A percentile compares a stretch with the other conserved stretches of the same genome.
phyloP scores from a whole-genome alignment of 2,797 vertebrate species.

The Pseudochirops corinnae region DNA sequence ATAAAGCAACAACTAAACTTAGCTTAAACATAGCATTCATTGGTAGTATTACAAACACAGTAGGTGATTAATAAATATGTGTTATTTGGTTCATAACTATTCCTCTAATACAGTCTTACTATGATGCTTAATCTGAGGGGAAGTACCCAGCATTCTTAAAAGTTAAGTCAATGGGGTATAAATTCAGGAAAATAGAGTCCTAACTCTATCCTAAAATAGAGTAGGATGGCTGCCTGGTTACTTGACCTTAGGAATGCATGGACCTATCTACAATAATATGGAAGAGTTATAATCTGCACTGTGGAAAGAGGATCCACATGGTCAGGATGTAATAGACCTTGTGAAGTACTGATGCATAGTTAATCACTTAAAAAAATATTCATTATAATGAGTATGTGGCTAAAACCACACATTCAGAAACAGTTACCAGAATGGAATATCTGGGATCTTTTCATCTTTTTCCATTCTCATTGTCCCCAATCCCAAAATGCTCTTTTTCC shows the following conservation, averaged over 20 bases:
- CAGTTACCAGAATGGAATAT: not conserved
- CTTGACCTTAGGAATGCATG: not conserved
- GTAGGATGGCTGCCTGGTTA: not conserved
- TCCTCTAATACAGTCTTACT: not conserved
- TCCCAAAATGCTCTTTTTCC: not conserved
- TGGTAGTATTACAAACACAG: not conserved
- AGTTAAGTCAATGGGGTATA: not conserved
- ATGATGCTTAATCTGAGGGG: not conserved
- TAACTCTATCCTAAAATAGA: not conserved
- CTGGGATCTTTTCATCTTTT: not conserved
- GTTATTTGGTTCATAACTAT: not conserved
- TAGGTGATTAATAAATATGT: slow-evolving; percentile 27
- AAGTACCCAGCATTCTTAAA: not conserved
- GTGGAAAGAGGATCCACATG: not conserved
- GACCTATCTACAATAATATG: not conserved
- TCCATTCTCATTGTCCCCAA: rapidly evolving
- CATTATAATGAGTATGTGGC: not conserved
- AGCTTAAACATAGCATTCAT: not conserved
- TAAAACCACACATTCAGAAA: not conserved
- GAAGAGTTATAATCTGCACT: not conserved
- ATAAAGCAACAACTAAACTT: not conserved
- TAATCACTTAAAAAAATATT: not conserved
- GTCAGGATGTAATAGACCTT: not conserved
- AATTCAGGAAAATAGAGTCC: not conserved
- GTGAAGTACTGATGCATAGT: not conserved